A percentile compares a stretch with the other conserved stretches of the same genome.
Evolutionary conservation across 2,888 invertebrate species (phyloP).

Genomic region (Drosophila hamatofila): DNA sequence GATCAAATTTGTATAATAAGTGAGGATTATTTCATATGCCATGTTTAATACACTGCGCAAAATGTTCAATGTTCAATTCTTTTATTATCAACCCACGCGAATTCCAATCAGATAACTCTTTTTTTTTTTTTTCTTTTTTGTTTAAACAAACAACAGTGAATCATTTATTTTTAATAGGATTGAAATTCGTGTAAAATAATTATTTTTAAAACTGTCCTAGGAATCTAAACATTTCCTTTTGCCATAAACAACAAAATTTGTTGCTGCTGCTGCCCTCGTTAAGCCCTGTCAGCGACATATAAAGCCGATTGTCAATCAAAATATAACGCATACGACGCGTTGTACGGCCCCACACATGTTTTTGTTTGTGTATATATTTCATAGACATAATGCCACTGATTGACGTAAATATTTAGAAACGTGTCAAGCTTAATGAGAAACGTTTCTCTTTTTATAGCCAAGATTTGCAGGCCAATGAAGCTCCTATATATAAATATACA

Average conservation of each 20-base stretch:
- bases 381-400: conserved; percentile 35
- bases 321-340: conserved; percentile 29
- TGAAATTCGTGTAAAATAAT: conserved; percentile 1
- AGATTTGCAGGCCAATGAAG: conserved; percentile 68
- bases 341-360: conserved; percentile 11
- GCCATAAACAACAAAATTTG: conserved; percentile 45
- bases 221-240: conserved; percentile 42
- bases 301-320: conserved; percentile 76
- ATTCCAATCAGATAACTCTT: not conserved
- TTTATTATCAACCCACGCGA: not conserved
- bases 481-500: conserved; percentile 26
- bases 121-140: conserved; percentile 4
- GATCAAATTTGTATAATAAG: no score
- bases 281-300: conserved; percentile 49
- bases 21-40: not conserved
- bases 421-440: conserved; percentile 52
- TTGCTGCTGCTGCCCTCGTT: not conserved
- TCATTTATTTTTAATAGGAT: not conserved
- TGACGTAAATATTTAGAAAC: conserved; percentile 48
- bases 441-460: conserved; percentile 69
- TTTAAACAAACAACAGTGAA: conserved; percentile 35
- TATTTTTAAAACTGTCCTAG: conserved; percentile 13
- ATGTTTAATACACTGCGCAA: not conserved
- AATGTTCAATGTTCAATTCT: not conserved
- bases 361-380: not conserved